Conservation (phyloP, 2,113 vertebrate genomes). For the Salvelinus sp. region DNA sequence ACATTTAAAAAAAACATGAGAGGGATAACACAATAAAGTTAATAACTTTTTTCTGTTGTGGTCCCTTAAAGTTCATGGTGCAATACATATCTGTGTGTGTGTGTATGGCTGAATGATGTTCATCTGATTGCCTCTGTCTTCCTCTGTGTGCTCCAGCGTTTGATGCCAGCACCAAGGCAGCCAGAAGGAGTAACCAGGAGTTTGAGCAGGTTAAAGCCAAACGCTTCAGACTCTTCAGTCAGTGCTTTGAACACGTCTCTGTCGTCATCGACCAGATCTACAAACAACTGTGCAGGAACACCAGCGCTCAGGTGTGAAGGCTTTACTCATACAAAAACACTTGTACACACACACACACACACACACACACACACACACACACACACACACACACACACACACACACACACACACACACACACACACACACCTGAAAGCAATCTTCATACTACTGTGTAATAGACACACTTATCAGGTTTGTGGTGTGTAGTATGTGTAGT, state of each 20-base stretch:
- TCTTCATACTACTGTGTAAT: too few species aligned
- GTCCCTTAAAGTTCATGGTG: too few species aligned
- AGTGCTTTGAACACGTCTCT: constrained; percentile 88
- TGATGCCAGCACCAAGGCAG: constrained; percentile 79
- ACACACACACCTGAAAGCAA: too few species aligned
- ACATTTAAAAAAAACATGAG: too few species aligned
- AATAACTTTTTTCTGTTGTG: too few species aligned
- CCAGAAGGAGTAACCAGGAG: constrained; percentile 77
- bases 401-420: too few species aligned
- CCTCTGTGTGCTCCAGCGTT: constrained; percentile 75
- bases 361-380: too few species aligned
- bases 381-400: too few species aligned
- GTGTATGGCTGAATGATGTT: neutral
- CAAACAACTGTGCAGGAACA: constrained; percentile 89
- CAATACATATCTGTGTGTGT: neutral
- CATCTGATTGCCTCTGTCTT: neutral
- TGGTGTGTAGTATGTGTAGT: too few species aligned
- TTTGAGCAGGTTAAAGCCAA: constrained; percentile 87
- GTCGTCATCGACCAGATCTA: constrained; percentile 89
- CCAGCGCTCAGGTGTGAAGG: constrained; percentile 85
- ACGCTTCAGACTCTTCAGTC: constrained; percentile 80
- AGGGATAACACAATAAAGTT: too few species aligned
- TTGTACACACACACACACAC: too few species aligned
- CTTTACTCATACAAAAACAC: neutral
- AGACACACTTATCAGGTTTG: too few species aligned